Conservation (phyloP, 2,797 vertebrate genomes). For the Melanotaenia maccullochi region DNA sequence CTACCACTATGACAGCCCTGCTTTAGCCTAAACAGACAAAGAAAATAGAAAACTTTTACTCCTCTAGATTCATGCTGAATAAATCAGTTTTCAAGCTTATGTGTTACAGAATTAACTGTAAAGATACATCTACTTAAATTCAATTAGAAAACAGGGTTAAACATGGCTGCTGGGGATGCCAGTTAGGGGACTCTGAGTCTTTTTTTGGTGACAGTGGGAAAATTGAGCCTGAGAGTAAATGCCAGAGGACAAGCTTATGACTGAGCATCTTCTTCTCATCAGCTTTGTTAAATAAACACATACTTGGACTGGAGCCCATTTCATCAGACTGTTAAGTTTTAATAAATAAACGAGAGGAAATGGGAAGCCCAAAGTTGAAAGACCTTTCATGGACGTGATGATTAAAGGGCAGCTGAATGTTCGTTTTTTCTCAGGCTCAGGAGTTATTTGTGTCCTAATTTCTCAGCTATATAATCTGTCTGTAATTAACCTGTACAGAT, state of each 20-base stretch:
- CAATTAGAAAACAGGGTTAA: background rate
- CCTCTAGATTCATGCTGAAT: background rate
- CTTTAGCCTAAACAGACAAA: slow-evolving; percentile 52
- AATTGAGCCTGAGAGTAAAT: slow-evolving; percentile 67
- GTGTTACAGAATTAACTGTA: background rate
- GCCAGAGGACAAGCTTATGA: slow-evolving; percentile 70
- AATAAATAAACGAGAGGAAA: slow-evolving; percentile 82
- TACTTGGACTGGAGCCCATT: slow-evolving; percentile 72
- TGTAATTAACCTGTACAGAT: background rate
- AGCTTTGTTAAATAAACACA: slow-evolving; percentile 75
- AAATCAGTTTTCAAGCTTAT: background rate
- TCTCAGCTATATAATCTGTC: background rate
- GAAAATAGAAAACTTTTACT: background rate
- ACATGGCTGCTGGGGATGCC: slow-evolving; percentile 3
- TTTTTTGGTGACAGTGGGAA: slow-evolving; percentile 77
- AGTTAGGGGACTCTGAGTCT: slow-evolving; percentile 54
- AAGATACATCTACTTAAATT: background rate
- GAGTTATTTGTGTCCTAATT: slow-evolving; percentile 1
- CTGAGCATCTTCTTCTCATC: slow-evolving; percentile 75
- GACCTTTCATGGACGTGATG: slow-evolving; percentile 55
- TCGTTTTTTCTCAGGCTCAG: slow-evolving; percentile 32
- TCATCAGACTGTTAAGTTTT: slow-evolving; percentile 72
- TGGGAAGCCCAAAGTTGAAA: slow-evolving; percentile 61
- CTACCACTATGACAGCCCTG: slow-evolving; percentile 35
- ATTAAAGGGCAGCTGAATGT: slow-evolving; percentile 30